Base-by-base conservation (phyloP, 2,113 vertebrate species). In the Phrynocephalus versicolor region DNA sequence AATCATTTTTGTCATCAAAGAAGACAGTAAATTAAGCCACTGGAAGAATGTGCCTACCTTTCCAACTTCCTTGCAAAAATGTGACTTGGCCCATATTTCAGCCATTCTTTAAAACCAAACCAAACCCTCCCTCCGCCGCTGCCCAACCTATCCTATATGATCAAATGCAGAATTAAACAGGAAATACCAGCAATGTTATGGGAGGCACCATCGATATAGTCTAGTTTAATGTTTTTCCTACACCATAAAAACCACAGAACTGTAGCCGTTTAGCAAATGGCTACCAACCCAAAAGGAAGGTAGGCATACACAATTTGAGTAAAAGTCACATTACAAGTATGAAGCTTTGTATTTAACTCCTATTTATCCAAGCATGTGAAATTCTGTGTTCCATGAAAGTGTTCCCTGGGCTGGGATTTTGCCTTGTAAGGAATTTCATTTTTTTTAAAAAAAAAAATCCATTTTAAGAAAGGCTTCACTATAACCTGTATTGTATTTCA, bases 121-220 rank as follows among this genome's bases (percentile, higher is more conserved):
- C 75, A 80, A 30, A n/a, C n/a, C n/a, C n/a, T n/a, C n/a, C n/a
- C n/a, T n/a, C n/a, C n/a, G n/a, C n/a, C n/a, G n/a, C n/a, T n/a
- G 2, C 74, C 58, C 90, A 95, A 94, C 81, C 75, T 92, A 86
- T 89, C 83, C 88, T 91, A 45, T 89, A 94, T 93, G 92, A 95
- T 90, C 92, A 90, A 95, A 93, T 91, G 86, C 91, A 88, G 93
- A 87, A 92, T 90, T 87, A 94, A 95, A 94, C 88, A 94, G 94
- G 92, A 95, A 96, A 94, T 92, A 93, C 93, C 93, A 94, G 91
- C 88, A 92, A 91, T 94, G 86, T 92, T 95, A 92, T 85, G 83
- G 93, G 89, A 94, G 88, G 92, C 77, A 91, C 87, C 79, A 85
- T 94, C 93, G 93, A 86, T 89, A 91, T 94, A 93, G 85, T 81